These are phyloP conservation scores for Dicerorhinus sumatrensis DNA, from an alignment of 2,113 vertebrate species.

Conservation along the genomic window DNA sequence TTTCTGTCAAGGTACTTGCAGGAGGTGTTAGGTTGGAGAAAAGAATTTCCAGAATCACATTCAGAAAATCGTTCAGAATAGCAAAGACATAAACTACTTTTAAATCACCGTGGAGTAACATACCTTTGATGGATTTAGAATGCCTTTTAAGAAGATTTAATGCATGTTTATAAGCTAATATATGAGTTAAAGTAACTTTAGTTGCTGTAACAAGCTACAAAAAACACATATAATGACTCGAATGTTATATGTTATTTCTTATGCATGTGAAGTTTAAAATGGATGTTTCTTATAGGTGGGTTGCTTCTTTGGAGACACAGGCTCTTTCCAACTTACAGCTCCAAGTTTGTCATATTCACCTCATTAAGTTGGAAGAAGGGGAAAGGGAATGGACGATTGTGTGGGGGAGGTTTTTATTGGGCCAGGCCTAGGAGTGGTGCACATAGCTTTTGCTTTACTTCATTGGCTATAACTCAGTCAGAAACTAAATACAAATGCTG, in stretches of 20 bases:
- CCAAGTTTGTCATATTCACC: neutral
- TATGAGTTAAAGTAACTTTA: neutral
- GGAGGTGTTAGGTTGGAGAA: neutral
- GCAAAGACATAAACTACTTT: neutral
- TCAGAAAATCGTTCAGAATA: constrained; percentile 44
- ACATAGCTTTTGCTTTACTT: neutral
- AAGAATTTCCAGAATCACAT: neutral
- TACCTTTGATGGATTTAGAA: neutral
- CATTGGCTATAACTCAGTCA: neutral
- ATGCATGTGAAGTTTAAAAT: constrained; percentile 10
- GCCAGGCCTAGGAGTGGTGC: neutral
- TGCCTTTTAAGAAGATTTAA: constrained; percentile 23
- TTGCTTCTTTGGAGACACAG: neutral
- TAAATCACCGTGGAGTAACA: neutral
- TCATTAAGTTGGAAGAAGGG: neutral
- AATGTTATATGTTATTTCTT: neutral
- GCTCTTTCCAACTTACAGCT: neutral
- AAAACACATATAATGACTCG: neutral
- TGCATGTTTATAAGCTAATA: neutral
- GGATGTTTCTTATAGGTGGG: neutral
- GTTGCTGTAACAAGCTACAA: neutral
- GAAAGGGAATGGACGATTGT: neutral
- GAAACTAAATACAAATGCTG: neutral
- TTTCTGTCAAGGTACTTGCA: constrained; percentile 26
- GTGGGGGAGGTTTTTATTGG: neutral